Evolutionary conservation across 2,113 vertebrate species (phyloP), one percentile per base, ranked within the genome.

Genomic region (Mesoclemmys tuberculata): DNA sequence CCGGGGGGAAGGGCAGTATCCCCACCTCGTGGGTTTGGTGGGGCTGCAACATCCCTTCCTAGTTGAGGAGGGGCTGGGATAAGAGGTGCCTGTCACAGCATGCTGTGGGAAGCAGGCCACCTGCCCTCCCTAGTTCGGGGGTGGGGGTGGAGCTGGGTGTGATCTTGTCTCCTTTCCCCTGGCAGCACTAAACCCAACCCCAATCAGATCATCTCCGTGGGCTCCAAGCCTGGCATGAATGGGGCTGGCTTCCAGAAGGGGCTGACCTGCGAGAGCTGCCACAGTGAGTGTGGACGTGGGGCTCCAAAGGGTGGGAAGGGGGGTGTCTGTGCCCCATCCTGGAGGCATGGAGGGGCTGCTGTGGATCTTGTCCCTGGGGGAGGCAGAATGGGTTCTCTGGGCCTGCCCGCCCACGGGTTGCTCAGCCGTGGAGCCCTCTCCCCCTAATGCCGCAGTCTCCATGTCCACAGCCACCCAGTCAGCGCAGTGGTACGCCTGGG

Each of bases 401-500:
- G 35, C 48, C 19, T 24, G 49, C 22, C 29, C 48, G 18, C n/a
- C n/a, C 38, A n/a, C 11, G 6, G 7, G 38, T 10, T 48, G 18
- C n/a, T 61, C 21, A 13, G 5, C 10, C 22, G 31, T 14, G 16
- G 52, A 58, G 44, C 12, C 41, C 10, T 46, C 49, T 68, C 6
- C 9, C 18, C 68, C 35, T 44, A n/a, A 44, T 2, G n/a, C 19
- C 38, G 19, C 8, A 10, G n/a, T 68, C 13, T 38, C 22, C 29
- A 0, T 18, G 46, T 26, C 61, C 74, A 0, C 54, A 98, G 99
- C 99, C 94, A 98, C 99, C 35, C 99, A 99, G 97, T 99, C 99
- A 29, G 98, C 98, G 13, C 99, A 99, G 98, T 99, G 99, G 99
- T 99, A 99, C 6, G 99, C 99, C 88, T 99, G 99, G 99, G 99